These are phyloP conservation scores for Tortricodes alternella DNA, from an alignment of 2,888 invertebrate species.

Conservation along the genomic window DNA sequence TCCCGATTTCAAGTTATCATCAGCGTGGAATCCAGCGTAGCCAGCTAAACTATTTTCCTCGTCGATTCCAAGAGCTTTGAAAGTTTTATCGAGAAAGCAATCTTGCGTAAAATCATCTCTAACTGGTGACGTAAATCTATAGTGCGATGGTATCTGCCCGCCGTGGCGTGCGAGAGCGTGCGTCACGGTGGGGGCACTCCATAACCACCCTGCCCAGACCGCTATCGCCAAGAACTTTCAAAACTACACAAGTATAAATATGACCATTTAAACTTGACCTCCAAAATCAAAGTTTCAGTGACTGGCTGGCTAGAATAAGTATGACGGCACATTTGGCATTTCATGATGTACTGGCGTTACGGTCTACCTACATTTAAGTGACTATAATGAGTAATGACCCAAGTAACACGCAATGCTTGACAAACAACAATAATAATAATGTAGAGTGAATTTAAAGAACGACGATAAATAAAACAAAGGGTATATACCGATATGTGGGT, in stretches of 20 bases:
- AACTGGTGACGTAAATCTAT: slow-evolving; percentile 56
- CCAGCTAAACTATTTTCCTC: background rate
- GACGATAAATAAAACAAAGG: too few species aligned
- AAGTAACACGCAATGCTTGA: slow-evolving; percentile 38
- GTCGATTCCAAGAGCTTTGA: slow-evolving; percentile 7
- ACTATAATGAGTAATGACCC: slow-evolving; percentile 42
- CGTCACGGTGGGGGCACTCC: slow-evolving; percentile 49
- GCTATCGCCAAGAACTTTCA: slow-evolving; percentile 33
- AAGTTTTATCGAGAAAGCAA: slow-evolving; percentile 33
- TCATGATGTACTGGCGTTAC: slow-evolving; percentile 37
- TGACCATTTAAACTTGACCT: slow-evolving; percentile 40
- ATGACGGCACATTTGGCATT: slow-evolving; percentile 39
- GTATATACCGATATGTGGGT: too few species aligned
- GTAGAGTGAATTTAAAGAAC: too few species aligned
- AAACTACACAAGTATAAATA: slow-evolving; percentile 4
- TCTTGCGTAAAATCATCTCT: slow-evolving; percentile 54
- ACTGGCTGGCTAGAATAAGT: background rate
- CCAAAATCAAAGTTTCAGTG: slow-evolving; percentile 29
- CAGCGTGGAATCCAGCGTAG: background rate
- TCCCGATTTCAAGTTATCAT: too few species aligned
- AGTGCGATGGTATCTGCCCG: slow-evolving; percentile 60
- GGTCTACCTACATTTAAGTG: slow-evolving; percentile 23
- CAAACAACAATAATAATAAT: slow-evolving; percentile 11
- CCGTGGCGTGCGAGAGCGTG: slow-evolving; percentile 46
- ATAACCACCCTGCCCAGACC: slow-evolving; percentile 37